A percentile compares a stretch with the other conserved stretches of the same genome.
These are phyloP conservation scores for Sebastes iracundus DNA, from an alignment of 2,797 vertebrate genomes.

Conservation along the genomic window DNA sequence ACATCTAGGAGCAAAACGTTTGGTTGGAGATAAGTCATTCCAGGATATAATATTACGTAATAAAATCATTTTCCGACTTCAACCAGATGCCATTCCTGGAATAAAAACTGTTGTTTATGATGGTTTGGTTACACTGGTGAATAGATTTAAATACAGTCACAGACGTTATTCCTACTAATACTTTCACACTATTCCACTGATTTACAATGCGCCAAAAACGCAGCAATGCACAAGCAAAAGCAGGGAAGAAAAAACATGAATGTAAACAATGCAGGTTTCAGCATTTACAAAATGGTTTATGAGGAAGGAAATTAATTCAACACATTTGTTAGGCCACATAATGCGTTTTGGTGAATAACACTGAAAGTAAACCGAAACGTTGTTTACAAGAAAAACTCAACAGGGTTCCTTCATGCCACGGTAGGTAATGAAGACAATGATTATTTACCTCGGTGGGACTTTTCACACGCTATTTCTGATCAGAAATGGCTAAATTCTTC, in stretches of 20 bases:
- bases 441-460: not conserved
- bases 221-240: not conserved
- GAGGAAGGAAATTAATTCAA: not conserved
- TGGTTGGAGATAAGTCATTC: constrained; percentile 44
- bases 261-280: not conserved
- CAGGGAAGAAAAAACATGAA: not conserved
- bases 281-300: not conserved
- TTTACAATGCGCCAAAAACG: not conserved
- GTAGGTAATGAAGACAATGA: too few relatives aligned
- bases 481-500: not conserved
- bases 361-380: not conserved
- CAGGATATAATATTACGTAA: not conserved
- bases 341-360: not conserved
- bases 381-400: not conserved
- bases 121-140: not conserved
- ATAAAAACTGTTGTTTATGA: not conserved
- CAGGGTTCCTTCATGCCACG: fast-evolving
- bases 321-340: fast-evolving
- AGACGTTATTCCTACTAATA: not conserved
- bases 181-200: not conserved
- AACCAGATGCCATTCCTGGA: not conserved
- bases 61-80: not conserved
- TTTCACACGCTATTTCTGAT: not conserved
- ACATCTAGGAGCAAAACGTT: constrained; percentile 82
- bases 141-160: not conserved